Conservation (phyloP, 2,113 vertebrate species). For the Poecilia latipinna region DNA sequence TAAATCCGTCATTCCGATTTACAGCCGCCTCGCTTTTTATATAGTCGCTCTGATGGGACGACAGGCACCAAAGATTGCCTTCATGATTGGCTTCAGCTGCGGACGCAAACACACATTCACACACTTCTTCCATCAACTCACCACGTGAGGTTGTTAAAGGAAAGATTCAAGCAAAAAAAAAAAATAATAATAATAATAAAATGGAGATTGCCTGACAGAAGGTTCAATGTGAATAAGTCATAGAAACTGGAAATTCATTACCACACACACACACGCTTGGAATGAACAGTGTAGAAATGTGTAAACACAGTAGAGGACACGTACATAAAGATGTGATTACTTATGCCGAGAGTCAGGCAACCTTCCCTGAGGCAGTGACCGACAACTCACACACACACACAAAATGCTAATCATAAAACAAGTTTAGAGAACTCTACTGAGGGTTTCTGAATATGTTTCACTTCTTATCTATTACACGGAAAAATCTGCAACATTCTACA, state of each 20-base stretch:
- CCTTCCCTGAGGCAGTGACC: not conserved
- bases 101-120: slow-evolving; percentile 2
- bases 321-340: slow-evolving; percentile 29
- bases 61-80: slow-evolving; percentile 29
- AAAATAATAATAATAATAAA: slow-evolving; percentile 5
- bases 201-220: slow-evolving; percentile 27
- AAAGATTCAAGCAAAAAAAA: slow-evolving; percentile 28
- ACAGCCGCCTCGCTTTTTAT: slow-evolving; percentile 39
- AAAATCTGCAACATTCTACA: too few species aligned
- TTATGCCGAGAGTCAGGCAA: not conserved
- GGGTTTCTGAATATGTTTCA: not conserved
- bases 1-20: slow-evolving; percentile 47
- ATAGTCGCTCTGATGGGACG: slow-evolving; percentile 32
- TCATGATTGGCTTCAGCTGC: slow-evolving; percentile 34
- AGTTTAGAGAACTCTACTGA: not conserved
- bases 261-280: not conserved
- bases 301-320: slow-evolving; percentile 13
- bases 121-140: slow-evolving; percentile 1
- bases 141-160: slow-evolving; percentile 24
- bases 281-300: slow-evolving; percentile 2
- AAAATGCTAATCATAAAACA: not conserved
- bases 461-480: too few species aligned
- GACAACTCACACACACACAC: slow-evolving; percentile 8
- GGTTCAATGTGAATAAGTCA: slow-evolving; percentile 25
- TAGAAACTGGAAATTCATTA: slow-evolving; percentile 17